Conservation (phyloP, 2,113 vertebrate species). For the Pithys albifrons region DNA sequence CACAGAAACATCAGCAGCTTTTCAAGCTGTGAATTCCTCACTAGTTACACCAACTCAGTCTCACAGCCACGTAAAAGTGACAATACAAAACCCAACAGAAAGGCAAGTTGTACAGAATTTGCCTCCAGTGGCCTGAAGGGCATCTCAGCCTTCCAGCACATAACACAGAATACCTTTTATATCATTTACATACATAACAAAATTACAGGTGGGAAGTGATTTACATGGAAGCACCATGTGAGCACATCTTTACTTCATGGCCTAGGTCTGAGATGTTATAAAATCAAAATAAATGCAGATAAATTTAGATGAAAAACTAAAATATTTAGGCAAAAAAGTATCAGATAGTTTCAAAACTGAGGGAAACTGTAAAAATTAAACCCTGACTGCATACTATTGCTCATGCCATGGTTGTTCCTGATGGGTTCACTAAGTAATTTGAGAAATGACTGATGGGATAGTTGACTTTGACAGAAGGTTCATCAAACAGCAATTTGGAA, state of each 20-base stretch:
- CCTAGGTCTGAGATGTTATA: neutral
- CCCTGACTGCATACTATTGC: neutral
- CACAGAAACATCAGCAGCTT: neutral
- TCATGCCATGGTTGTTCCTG: neutral
- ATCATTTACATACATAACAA: neutral
- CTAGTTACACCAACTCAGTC: neutral
- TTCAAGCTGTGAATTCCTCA: neutral
- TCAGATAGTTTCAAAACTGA: neutral
- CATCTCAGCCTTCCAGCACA: neutral
- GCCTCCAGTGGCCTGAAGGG: neutral
- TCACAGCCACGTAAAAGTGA: neutral
- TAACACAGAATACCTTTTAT: neutral
- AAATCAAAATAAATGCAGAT: neutral
- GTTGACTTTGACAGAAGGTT: fast-evolving
- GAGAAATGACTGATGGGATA: neutral
- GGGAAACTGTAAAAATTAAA: neutral
- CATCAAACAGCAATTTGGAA: neutral
- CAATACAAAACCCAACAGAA: neutral
- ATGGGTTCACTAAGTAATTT: neutral
- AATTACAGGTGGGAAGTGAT: neutral
- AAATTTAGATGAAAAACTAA: neutral
- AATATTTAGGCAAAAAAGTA: neutral
- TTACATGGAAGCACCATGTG: neutral
- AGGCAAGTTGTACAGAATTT: neutral
- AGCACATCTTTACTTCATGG: neutral